Evolutionary conservation across 2,888 invertebrate genomes (phyloP).

Genomic region (Euphydryas editha): DNA sequence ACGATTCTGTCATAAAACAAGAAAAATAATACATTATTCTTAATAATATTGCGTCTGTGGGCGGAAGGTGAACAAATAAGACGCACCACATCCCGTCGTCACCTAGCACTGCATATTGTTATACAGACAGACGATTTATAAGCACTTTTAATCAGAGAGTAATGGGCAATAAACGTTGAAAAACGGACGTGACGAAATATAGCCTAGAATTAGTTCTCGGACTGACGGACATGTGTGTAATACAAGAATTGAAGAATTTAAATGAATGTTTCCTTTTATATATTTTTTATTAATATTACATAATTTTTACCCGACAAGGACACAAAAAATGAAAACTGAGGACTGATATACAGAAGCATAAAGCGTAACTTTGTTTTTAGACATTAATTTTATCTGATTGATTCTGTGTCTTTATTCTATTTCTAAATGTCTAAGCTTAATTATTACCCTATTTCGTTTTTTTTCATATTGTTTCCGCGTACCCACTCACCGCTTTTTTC

Average conservation of each 20-base stretch:
- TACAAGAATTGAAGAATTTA: not conserved
- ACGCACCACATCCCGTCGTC: conserved; percentile 46
- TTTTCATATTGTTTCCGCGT: too few relatives aligned
- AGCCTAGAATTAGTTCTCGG: conserved; percentile 34
- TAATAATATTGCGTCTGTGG: conserved; percentile 46
- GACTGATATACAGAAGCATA: too few relatives aligned
- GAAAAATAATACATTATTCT: conserved; percentile 54
- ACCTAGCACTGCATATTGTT: conserved; percentile 39
- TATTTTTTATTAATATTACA: not conserved
- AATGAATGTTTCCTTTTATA: not conserved
- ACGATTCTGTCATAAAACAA: conserved; percentile 56
- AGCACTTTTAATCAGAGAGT: conserved; percentile 48
- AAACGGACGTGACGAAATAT: conserved; percentile 33
- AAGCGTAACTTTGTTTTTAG: too few relatives aligned
- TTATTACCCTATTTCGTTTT: too few relatives aligned
- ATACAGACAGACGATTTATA: conserved; percentile 47
- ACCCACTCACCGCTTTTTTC: too few relatives aligned
- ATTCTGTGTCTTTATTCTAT: too few relatives aligned
- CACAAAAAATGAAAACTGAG: too few relatives aligned
- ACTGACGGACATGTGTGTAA: conserved; percentile 24
- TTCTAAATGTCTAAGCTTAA: too few relatives aligned
- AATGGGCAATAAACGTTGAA: conserved; percentile 47
- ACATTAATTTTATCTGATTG: too few relatives aligned
- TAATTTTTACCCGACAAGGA: too few relatives aligned
- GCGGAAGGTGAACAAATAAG: conserved; percentile 47